A percentile compares a stretch with the other conserved stretches of the same genome.
Evolutionary conservation across 2,888 invertebrate genomes (phyloP).

Genomic region (Scaptomyza flava): DNA sequence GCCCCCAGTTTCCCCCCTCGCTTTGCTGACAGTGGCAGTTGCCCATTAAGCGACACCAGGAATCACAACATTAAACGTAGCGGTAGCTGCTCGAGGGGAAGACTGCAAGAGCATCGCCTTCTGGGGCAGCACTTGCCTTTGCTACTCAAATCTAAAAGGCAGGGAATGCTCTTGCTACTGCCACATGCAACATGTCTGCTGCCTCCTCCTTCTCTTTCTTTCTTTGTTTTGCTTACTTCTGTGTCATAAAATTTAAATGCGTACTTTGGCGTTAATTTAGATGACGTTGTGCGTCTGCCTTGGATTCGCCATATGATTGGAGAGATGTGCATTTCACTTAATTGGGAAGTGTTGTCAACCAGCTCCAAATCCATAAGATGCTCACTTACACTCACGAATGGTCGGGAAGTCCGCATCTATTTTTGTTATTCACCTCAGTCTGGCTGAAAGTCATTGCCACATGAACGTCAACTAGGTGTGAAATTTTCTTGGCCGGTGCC

Average conservation of each 20-base stretch:
- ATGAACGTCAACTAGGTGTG: constrained; percentile 15
- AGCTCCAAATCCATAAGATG: background rate
- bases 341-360: constrained; percentile 38
- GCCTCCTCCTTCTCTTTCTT: constrained; percentile 13
- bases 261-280: constrained; percentile 80
- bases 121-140: constrained; percentile 52
- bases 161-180: constrained; percentile 21
- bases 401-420: constrained; percentile 17
- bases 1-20: constrained; percentile 6
- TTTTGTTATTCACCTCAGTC: background rate
- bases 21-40: constrained; percentile 39
- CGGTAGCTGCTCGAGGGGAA: constrained; percentile 7
- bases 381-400: constrained; percentile 1
- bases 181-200: constrained; percentile 33
- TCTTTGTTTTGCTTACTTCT: constrained; percentile 60
- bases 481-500: constrained; percentile 8
- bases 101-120: constrained; percentile 6
- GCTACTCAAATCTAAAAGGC: constrained; percentile 24
- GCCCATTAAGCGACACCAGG: constrained; percentile 75
- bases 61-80: constrained; percentile 62
- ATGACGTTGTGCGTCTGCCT: constrained; percentile 56
- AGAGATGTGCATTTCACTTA: constrained; percentile 27
- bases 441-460: constrained; percentile 34
- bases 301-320: constrained; percentile 23
- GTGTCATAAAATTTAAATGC: constrained; percentile 81